A percentile compares a stretch with the other conserved stretches of the same genome.
Conservation (phyloP, 1,140 invertebrate genomes). For the Trissolcus basalis region DNA sequence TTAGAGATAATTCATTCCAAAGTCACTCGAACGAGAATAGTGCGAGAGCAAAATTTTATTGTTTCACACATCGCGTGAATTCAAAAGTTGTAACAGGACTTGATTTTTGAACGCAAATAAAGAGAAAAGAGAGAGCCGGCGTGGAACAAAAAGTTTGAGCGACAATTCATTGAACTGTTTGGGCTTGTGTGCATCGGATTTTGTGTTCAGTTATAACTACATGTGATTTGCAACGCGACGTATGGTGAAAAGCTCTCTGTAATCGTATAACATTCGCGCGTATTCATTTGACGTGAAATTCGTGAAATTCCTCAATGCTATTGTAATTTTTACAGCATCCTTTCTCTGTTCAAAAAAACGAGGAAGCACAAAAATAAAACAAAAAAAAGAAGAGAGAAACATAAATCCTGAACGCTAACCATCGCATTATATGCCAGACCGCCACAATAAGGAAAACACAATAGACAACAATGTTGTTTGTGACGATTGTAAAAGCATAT, state of each 20-base stretch:
- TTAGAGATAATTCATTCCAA: too few species aligned
- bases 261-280: constrained; percentile 14
- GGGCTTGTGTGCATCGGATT: not conserved
- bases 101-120: too few species aligned
- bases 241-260: constrained; percentile 14
- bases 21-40: too few species aligned
- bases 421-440: constrained; percentile 23
- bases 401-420: constrained; percentile 33
- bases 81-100: too few species aligned
- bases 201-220: constrained; percentile 27
- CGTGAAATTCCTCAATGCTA: constrained; percentile 24
- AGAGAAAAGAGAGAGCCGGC: too few species aligned
- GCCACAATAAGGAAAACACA: constrained; percentile 47
- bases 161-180: constrained; percentile 10
- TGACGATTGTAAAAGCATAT: constrained; percentile 40
- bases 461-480: constrained; percentile 42
- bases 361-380: constrained; percentile 14
- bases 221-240: constrained; percentile 24
- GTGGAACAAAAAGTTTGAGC: constrained; percentile 1
- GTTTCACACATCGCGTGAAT: too few species aligned
- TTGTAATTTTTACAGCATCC: constrained; percentile 40
- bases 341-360: not conserved
- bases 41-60: too few species aligned
- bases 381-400: constrained; percentile 16
- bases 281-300: constrained; percentile 21